Conservation (phyloP, 2,888 invertebrate genomes). For the Callosobruchus maculatus region DNA sequence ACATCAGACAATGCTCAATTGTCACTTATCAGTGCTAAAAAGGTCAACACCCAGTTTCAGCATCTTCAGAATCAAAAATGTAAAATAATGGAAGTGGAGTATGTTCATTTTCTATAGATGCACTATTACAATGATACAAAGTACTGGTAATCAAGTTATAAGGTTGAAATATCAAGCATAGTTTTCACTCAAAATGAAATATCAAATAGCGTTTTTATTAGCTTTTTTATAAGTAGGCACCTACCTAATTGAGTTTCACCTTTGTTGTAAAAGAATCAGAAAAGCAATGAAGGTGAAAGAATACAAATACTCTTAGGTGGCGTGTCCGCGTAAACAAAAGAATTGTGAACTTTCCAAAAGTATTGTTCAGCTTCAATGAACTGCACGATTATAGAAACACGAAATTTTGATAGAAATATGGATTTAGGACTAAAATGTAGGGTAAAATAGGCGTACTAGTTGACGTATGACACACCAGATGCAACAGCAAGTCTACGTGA, state of each 20-base stretch:
- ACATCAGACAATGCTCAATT: slow-evolving; percentile 2
- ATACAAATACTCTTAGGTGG: background rate
- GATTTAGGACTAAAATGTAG: slow-evolving; percentile 9
- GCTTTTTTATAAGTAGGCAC: background rate
- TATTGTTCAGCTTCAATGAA: background rate
- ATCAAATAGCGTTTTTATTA: background rate
- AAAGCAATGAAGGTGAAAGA: background rate
- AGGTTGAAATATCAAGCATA: too few relatives aligned
- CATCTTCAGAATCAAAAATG: slow-evolving; percentile 1
- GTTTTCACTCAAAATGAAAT: too few relatives aligned
- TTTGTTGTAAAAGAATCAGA: background rate
- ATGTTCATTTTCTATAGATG: background rate
- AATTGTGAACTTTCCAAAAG: background rate
- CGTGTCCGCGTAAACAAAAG: background rate
- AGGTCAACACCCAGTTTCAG: slow-evolving; percentile 18
- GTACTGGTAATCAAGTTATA: too few relatives aligned
- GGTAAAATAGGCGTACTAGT: slow-evolving; percentile 15
- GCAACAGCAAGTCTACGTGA: slow-evolving; percentile 19
- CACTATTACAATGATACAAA: background rate
- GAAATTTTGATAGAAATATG: background rate
- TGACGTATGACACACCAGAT: slow-evolving; percentile 28
- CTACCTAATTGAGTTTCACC: background rate
- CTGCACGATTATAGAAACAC: background rate
- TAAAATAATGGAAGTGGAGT: background rate
- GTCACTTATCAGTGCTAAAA: slow-evolving; percentile 15